Conservation (phyloP, 1,140 invertebrate genomes). For the Augochlora pura region DNA sequence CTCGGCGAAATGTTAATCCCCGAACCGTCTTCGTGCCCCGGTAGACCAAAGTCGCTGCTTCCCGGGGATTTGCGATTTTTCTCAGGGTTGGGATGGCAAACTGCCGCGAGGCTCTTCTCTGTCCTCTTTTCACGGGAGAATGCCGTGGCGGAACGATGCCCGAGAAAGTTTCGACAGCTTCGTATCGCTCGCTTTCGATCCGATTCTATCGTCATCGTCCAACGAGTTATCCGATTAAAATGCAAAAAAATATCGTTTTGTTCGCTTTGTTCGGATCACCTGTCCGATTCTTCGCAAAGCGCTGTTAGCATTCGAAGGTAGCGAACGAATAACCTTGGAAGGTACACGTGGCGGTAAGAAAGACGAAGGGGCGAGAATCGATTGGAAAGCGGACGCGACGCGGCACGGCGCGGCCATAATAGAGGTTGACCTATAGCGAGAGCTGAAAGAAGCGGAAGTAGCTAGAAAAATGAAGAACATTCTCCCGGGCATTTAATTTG, state of each 20-base stretch:
- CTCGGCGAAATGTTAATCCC: constrained; percentile 38
- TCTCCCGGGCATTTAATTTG: background rate
- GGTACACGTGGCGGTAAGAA: constrained; percentile 41
- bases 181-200: too few species aligned
- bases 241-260: too few species aligned
- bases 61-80: constrained; percentile 3
- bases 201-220: too few species aligned
- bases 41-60: background rate
- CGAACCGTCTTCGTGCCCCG: constrained; percentile 4
- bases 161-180: too few species aligned
- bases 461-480: background rate
- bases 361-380: constrained; percentile 18
- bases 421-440: background rate
- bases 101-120: too few species aligned
- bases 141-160: too few species aligned
- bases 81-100: background rate
- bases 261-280: too few species aligned
- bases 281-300: too few species aligned
- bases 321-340: constrained; percentile 20
- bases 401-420: background rate
- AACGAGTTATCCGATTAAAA: too few species aligned
- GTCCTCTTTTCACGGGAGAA: too few species aligned
- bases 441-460: background rate
- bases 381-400: constrained; percentile 10
- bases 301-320: constrained; percentile 7